phyloP scores from a whole-genome alignment of 2,797 vertebrate genomes.

The Allobates femoralis region DNA sequence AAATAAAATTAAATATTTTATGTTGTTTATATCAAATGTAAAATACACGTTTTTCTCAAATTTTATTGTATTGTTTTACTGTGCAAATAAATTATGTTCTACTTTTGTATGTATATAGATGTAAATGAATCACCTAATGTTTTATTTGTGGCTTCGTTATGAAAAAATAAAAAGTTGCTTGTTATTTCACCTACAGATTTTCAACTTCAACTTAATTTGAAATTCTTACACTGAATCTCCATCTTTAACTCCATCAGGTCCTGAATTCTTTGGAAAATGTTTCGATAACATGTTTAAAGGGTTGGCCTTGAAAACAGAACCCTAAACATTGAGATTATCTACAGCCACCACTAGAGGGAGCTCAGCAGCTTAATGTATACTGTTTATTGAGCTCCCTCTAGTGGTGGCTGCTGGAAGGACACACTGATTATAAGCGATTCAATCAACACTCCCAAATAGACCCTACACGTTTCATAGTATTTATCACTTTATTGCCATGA shows the following conservation, averaged over 20 bases:
- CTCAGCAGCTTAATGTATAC: too few species aligned
- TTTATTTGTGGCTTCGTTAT: background rate
- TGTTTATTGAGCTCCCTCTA: too few species aligned
- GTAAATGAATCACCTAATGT: background rate
- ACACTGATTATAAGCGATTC: background rate
- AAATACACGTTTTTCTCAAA: background rate
- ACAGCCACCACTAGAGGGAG: too few species aligned
- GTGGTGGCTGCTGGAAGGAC: conserved; percentile 4
- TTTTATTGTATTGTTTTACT: conserved; percentile 16
- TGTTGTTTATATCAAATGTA: background rate
- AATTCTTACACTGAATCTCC: background rate
- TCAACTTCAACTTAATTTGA: background rate
- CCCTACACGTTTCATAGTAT: background rate
- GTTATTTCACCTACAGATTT: background rate
- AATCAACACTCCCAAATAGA: background rate
- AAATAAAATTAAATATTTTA: conserved; percentile 2
- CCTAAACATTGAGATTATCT: too few species aligned
- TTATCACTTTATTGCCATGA: conserved; percentile 39
- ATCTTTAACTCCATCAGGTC: background rate
- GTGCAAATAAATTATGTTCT: conserved; percentile 28
- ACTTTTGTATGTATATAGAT: conserved; percentile 3
- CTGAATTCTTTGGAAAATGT: too few species aligned
- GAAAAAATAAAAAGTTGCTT: background rate
- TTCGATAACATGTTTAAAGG: too few species aligned
- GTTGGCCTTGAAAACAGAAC: too few species aligned